Percentiles rank a stretch among this genome's conserved stretches.
Conservation (phyloP, 2,113 vertebrate genomes). For the Ictalurus furcatus region DNA sequence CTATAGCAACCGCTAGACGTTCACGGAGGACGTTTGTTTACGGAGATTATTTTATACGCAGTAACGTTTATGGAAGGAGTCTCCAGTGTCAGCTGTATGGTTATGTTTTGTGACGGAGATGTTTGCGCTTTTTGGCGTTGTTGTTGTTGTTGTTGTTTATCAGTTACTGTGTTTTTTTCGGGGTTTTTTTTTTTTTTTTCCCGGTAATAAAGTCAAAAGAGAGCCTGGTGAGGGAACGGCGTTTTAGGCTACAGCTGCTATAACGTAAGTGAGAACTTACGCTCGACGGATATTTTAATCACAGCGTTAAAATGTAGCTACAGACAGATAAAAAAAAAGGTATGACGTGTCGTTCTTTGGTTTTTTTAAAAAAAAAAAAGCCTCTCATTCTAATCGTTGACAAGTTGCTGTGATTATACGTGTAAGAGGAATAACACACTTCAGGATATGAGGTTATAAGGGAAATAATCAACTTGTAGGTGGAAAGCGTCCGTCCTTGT, state of each 20-base stretch:
- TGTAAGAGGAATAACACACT: not conserved
- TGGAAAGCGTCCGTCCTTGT: no score
- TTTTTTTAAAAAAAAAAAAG: not conserved
- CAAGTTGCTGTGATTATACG: not conserved
- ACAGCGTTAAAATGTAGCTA: not conserved
- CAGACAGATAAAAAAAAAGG: not conserved
- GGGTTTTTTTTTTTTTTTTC: not conserved
- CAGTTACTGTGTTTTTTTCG: not conserved
- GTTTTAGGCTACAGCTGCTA: not conserved
- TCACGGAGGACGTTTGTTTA: no score
- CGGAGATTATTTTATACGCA: no score
- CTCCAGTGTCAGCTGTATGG: not conserved
- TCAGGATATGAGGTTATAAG: not conserved
- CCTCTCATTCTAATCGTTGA: not conserved
- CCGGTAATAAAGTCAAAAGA: not conserved
- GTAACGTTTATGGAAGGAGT: not conserved
- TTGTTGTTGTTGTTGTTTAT: no score
- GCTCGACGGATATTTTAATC: no score
- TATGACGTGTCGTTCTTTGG: not conserved
- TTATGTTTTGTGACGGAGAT: rapidly evolving
- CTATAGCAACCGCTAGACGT: not conserved
- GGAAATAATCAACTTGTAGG: not conserved
- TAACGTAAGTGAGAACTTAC: not conserved
- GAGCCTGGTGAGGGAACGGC: not conserved
- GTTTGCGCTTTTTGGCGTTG: no score